Evolutionary conservation across 2,113 vertebrate species (phyloP), one percentile per base, ranked within the genome.

Genomic region (Bubo bubo): DNA sequence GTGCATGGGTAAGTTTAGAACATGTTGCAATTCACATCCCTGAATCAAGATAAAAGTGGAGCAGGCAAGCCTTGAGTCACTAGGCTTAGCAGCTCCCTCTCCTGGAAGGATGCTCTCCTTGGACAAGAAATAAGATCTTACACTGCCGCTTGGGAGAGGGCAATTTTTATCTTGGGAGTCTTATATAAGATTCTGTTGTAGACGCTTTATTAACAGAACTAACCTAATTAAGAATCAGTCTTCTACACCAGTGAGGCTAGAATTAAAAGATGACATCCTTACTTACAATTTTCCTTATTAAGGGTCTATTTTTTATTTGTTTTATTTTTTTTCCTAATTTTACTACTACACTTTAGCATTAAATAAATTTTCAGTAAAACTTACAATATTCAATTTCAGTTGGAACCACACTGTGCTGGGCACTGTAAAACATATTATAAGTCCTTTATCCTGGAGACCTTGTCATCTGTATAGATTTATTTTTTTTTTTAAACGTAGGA

Each of bases 31-130:
- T 34, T 66, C 50, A 17, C 35, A 53, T 60, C 10, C 58, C 79
- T 2, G 22, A 17, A 79, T 67, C 35, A 18, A 53, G n/a, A 58
- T 22, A 24, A 70, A 55, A 72, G 0, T 4, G 76, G 84, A 86
- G 87, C 84, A 62, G 68, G 50, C 18, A 17, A 70, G 64, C 15
- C 88, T 4, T 9, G 70, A 87, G 92, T 63, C 27, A 49, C 60
- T 8, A 50, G 92, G 92, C 88, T 26, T 8, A 63, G 93, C 76
- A 71, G 86, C 83, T 79, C 87, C 95, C 92, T 89, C 96, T 95
- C 88, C 95, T 75, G 90, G 85, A 82, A 82, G 88, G 92, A 95
- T 63, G 50, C 64, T 84, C 87, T 8, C 34, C 16, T 16, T 7
- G 72, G 67, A 7, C 67, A 24, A 16, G 80, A 2, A 50, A 2